A percentile compares a stretch with the other conserved stretches of the same genome.
phyloP scores from a whole-genome alignment of 2,113 vertebrate species.

The human (Homo sapiens) region DNA sequence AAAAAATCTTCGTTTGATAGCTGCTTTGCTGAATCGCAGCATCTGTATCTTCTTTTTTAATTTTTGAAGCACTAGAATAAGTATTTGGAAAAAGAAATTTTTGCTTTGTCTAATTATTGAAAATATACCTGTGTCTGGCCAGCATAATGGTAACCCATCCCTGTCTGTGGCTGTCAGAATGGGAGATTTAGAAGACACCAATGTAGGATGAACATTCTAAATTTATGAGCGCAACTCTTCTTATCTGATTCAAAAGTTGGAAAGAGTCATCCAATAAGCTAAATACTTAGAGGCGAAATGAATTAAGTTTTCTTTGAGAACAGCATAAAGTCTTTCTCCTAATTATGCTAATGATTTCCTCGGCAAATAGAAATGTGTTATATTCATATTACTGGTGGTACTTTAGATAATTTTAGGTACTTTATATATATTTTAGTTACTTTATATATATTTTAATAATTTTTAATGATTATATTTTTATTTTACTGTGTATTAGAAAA shows the following conservation, averaged over 20 bases:
- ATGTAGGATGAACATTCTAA: not conserved
- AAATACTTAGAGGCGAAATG: conserved; percentile 55
- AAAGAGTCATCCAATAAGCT: conserved; percentile 8
- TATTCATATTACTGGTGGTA: not conserved
- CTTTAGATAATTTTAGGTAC: not conserved
- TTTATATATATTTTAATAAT: not conserved
- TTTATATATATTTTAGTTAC: not conserved
- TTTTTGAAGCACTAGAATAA: not conserved
- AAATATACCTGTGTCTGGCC: not conserved
- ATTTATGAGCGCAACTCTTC: conserved; percentile 10
- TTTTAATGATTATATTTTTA: not conserved
- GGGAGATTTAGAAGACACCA: conserved; percentile 17
- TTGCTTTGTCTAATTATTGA: conserved; percentile 17
- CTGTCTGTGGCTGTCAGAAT: not conserved
- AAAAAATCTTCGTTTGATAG: not conserved
- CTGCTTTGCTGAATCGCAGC: not conserved
- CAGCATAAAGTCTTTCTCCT: not conserved
- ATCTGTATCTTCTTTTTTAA: not conserved
- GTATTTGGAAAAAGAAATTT: not conserved
- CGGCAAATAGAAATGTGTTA: not conserved
- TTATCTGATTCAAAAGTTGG: conserved; percentile 38
- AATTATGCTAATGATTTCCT: not conserved
- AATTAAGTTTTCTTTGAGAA: not conserved
- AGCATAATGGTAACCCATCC: not conserved
- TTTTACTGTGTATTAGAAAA: conserved; percentile 5